A percentile compares a stretch with the other conserved stretches of the same genome.
phyloP scores from a whole-genome alignment of 2,888 invertebrate genomes.

The Ptychoptera albimana region DNA sequence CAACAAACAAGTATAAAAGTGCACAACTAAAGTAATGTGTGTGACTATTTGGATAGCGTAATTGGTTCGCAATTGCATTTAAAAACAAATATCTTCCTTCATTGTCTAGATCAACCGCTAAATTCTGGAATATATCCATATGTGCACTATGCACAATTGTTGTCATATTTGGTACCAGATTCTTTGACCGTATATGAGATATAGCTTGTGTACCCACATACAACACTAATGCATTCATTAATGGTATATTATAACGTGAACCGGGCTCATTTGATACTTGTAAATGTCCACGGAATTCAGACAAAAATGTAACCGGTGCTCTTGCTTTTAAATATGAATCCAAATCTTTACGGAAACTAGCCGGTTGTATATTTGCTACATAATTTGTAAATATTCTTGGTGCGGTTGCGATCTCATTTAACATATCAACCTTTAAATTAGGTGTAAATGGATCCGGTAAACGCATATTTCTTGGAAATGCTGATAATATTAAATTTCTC shows the following conservation, averaged over 20 bases:
- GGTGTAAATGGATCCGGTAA: conserved; percentile 98
- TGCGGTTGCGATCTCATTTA: conserved; percentile 73
- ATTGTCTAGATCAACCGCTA: conserved; percentile 93
- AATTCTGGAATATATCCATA: conserved; percentile 99
- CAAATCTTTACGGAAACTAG: conserved; percentile 84
- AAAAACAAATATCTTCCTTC: conserved; percentile 93
- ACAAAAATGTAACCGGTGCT: conserved; percentile 88
- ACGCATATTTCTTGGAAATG: conserved; percentile 95
- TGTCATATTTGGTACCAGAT: conserved; percentile 85
- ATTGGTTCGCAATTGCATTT: conserved; percentile 96
- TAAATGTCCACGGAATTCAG: conserved; percentile 78
- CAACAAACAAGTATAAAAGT: conserved; percentile 89
- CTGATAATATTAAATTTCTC: conserved; percentile 94
- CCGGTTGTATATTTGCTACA: conserved; percentile 68
- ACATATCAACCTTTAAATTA: conserved; percentile 80
- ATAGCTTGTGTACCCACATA: conserved; percentile 98
- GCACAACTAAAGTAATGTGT: conserved; percentile 99
- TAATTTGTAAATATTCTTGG: conserved; percentile 85
- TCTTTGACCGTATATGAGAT: conserved; percentile 62
- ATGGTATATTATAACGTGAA: conserved; percentile 81
- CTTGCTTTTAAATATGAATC: conserved; percentile 92
- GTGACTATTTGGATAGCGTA: conserved; percentile 98
- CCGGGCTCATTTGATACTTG: conserved; percentile 82
- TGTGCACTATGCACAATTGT: conserved; percentile 98
- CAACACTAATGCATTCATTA: conserved; percentile 94